Evolutionary conservation across 2,797 vertebrate species (phyloP).

Genomic region (Denticeps clupeoides): DNA sequence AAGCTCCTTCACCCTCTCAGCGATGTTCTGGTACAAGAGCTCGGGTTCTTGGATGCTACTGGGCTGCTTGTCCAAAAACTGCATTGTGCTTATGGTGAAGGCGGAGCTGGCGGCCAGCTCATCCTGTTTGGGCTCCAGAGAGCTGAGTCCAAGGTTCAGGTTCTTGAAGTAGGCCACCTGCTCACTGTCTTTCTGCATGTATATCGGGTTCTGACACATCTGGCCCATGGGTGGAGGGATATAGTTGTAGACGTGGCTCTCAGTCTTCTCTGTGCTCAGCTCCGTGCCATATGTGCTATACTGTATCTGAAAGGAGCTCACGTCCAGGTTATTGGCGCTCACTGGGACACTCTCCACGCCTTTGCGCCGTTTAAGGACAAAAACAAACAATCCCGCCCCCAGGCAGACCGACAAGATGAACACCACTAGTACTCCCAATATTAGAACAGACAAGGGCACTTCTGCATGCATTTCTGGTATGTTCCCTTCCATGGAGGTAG

Average conservation of each 20-base stretch:
- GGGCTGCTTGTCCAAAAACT: conserved; percentile 76
- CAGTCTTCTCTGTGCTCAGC: conserved; percentile 67
- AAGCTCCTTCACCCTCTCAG: conserved; percentile 79
- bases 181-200: conserved; percentile 92
- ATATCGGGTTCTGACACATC: conserved; percentile 98
- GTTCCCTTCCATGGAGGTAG: conserved; percentile 60
- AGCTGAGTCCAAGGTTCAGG: conserved; percentile 77
- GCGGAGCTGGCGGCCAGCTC: conserved; percentile 64
- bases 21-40: conserved; percentile 87
- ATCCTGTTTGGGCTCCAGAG: conserved; percentile 73
- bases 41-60: conserved; percentile 60
- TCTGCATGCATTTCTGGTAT: conserved; percentile 73
- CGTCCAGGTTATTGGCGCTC: conserved; percentile 76
- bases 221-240: conserved; percentile 85
- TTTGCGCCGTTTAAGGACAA: conserved; percentile 89
- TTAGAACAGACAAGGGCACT: conserved; percentile 90
- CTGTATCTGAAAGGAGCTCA: conserved; percentile 88
- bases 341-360: conserved; percentile 71
- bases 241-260: conserved; percentile 91
- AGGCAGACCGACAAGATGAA: conserved; percentile 95
- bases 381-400: conserved; percentile 91
- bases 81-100: conserved; percentile 86
- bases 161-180: conserved; percentile 86
- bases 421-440: conserved; percentile 88
- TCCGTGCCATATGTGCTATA: conserved; percentile 84